phyloP scores from a whole-genome alignment of 2,113 vertebrate species.

The Trogon melanurus region DNA sequence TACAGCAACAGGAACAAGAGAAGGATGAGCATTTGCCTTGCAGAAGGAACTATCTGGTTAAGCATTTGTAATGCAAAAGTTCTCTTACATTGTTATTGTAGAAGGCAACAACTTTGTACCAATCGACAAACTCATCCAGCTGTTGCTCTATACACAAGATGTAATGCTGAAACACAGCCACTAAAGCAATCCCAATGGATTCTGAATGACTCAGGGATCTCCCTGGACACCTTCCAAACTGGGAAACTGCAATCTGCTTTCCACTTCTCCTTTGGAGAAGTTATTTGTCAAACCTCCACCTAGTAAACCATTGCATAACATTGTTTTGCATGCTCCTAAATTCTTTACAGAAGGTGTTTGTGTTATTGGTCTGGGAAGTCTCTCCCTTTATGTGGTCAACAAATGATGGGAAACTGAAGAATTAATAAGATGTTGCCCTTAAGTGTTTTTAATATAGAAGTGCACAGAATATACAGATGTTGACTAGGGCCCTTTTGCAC shows the following conservation, averaged over 20 bases:
- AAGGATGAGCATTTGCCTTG: not conserved
- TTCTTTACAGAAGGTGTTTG: not conserved
- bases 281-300: conserved; percentile 16
- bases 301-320: conserved; percentile 33
- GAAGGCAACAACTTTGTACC: conserved; percentile 16
- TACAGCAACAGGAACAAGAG: not conserved
- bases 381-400: not conserved
- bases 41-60: not conserved
- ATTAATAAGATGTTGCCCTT: not conserved
- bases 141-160: conserved; percentile 11
- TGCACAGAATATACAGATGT: not conserved
- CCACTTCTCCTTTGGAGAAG: conserved; percentile 25
- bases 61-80: not conserved
- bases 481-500: not conserved
- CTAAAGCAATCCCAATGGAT: conserved; percentile 35
- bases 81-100: not conserved
- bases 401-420: not conserved
- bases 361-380: not conserved
- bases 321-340: not conserved
- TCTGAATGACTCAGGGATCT: conserved; percentile 57
- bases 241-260: conserved; percentile 6
- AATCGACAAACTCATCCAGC: not conserved
- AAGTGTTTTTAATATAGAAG: not conserved
- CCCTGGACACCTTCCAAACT: conserved; percentile 43
- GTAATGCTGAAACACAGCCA: conserved; percentile 37